phyloP scores from a whole-genome alignment of 2,888 invertebrate species.

The Sinohyriopsis cumingii region DNA sequence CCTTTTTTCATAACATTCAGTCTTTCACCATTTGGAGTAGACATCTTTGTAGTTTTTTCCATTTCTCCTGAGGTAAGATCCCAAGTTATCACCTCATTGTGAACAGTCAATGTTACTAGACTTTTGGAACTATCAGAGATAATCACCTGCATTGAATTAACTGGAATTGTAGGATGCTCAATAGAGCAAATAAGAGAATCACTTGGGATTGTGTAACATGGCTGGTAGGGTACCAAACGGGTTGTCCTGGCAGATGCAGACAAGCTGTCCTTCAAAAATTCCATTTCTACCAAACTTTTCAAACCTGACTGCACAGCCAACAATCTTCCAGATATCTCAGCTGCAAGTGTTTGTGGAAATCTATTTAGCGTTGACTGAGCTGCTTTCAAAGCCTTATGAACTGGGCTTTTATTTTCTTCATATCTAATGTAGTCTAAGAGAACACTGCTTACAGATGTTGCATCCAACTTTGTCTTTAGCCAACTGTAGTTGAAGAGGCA shows the following conservation, averaged over 20 bases:
- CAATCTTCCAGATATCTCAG: slow-evolving; percentile 91
- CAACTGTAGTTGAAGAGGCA: slow-evolving; percentile 97
- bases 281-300: slow-evolving; percentile 29
- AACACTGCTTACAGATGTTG: slow-evolving; percentile 94
- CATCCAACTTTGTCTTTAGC: slow-evolving; percentile 95
- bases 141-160: slow-evolving; percentile 25
- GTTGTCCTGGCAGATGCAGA: slow-evolving; percentile 68
- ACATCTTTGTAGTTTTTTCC: slow-evolving; percentile 29
- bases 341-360: slow-evolving; percentile 93
- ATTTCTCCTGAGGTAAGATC: slow-evolving; percentile 50
- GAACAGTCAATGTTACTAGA: slow-evolving; percentile 35
- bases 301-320: slow-evolving; percentile 76
- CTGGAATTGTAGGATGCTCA: slow-evolving; percentile 73
- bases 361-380: slow-evolving; percentile 83
- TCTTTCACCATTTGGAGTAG: slow-evolving; percentile 22
- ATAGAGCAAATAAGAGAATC: slow-evolving; percentile 40
- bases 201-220: slow-evolving; percentile 41
- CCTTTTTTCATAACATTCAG: slow-evolving; percentile 44
- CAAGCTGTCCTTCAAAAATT: slow-evolving; percentile 37
- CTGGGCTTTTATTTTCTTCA: slow-evolving; percentile 83
- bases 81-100: slow-evolving; percentile 48
- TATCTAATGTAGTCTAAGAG: slow-evolving; percentile 83
- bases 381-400: slow-evolving; percentile 70
- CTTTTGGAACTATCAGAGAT: slow-evolving; percentile 41
- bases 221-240: slow-evolving; percentile 42